Base-by-base conservation (phyloP, 2,888 invertebrate species). In the Apamea crenata region DNA sequence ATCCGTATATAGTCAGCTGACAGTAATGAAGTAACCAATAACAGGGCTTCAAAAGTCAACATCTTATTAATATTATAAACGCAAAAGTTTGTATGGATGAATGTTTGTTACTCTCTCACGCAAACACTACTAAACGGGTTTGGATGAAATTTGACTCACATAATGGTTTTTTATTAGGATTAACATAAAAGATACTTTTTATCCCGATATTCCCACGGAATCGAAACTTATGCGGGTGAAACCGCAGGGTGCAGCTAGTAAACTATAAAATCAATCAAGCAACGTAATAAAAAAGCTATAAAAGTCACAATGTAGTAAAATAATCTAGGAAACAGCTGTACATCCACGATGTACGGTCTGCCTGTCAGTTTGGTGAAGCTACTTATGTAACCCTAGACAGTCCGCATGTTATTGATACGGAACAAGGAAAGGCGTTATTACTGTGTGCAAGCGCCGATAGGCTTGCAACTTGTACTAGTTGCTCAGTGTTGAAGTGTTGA, bases 351-450 rank as follows among this genome's bases (percentile, higher is more conserved):
- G 47, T 47, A 66, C 74, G n/a, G 73, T 71, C 73, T 29, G 63
- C 21, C 74, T 71, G 73, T 78, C 79, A 79, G 74, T 59, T n/a
- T 72, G 74, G 74, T 80, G 81, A 74, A 65, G 63, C 53, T 56
- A 40, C 47, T 83, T 87, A 83, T 36, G 76, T 61, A 87, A 87
- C 7, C n/a, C 36, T 18, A 40, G 72, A 81, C 72, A 71, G 76
- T 73, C 59, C 74, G 77, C 78, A 56, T 84, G 74, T 78, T 85
- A 86, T 81, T 87, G 78, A 84, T 79, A 88, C 88, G 88, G 88
- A 88, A 88, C 78, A 79, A 83, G 88, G 88, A 88, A 88, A 74
- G 63, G 61, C 2, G 63, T 82, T 32, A 86, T 87, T 87, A 88
- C 29, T 36, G 86, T 84, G 87, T 47, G 86, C 86, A 84, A 47